Evolutionary conservation across 2,888 invertebrate genomes (phyloP), one percentile per base, ranked within the genome.

Genomic region (Drepana falcataria): DNA sequence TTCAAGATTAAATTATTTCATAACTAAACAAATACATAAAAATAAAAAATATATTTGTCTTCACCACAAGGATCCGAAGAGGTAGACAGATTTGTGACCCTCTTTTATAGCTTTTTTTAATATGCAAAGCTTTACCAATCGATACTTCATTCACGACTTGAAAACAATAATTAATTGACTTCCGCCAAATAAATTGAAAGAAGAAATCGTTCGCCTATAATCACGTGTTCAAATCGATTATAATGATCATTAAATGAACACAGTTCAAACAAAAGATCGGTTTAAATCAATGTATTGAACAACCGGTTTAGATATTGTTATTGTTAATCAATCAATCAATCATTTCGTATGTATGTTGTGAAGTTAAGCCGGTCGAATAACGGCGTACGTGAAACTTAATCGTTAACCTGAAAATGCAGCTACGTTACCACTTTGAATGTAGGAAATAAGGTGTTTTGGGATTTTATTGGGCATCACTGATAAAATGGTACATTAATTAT

Each of bases 351-450:
- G 21, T 41, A 51, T 41, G 40, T 51, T 51, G 34, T 21, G 49
- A 49, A 56, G 57, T 52, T 58, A 48, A 57, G 57, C 58, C 65
- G 68, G 66, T 64, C 68, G 51, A 59, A 53, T 65, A 69, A 71
- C 71, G 68, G 71, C 69, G 51, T 57, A 55, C 53, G 54, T 53
- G 55, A 58, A 61, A 63, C 56, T 48, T 2, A 47, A 56, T 66
- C 65, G 64, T 67, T 75, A 71, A 72, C 70, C 66, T 59, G 59
- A 67, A 69, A 62, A 9, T 44, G 44, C 6, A 2, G 9, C 9
- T 44, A 9, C 9, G 9, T 44, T 44, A 4, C 2, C 1, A 7
- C 6, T 44, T 9, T 37, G 37, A 37, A 4, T 37, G 37, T 37
- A 37, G 4, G 4, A 3, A 37, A 37, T n/a, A n/a, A n/a, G n/a